Percentiles rank a stretch among this genome's conserved stretches.
Evolutionary conservation across 2,888 invertebrate species (phyloP).

Genomic region (Caenorhabditis doughertyi): DNA sequence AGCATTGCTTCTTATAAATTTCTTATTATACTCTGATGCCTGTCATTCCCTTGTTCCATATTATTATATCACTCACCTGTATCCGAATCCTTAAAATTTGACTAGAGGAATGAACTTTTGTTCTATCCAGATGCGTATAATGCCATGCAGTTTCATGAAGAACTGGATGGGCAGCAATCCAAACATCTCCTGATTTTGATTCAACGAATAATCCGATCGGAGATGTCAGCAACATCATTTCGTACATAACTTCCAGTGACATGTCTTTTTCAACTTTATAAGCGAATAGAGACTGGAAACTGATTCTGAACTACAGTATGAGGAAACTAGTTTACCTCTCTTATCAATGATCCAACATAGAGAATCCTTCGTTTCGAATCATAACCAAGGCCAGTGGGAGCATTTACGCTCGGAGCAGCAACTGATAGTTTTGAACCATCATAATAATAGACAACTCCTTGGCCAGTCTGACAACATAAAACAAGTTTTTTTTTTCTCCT

Average conservation of each 20-base stretch:
- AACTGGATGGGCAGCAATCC: constrained; percentile 76
- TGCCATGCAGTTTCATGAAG: constrained; percentile 65
- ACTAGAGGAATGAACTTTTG: constrained; percentile 62
- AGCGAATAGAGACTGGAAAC: constrained; percentile 57
- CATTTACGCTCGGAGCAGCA: constrained; percentile 59
- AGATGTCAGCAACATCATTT: constrained; percentile 76
- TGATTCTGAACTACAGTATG: too few relatives aligned
- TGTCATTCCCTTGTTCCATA: too few relatives aligned
- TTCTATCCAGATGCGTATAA: constrained; percentile 41
- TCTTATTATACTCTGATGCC: too few relatives aligned
- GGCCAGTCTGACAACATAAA: constrained; percentile 37
- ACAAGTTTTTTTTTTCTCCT: too few relatives aligned
- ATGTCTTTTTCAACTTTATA: constrained; percentile 75
- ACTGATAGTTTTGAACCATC: constrained; percentile 73
- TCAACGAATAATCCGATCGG: constrained; percentile 72
- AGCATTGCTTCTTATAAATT: too few relatives aligned
- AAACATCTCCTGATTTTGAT: constrained; percentile 65
- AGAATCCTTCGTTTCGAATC: constrained; percentile 72
- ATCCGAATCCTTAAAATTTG: constrained; percentile 78
- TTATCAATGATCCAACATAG: constrained; percentile 73
- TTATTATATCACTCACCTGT: constrained; percentile 72
- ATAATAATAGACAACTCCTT: constrained; percentile 76
- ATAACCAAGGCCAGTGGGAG: constrained; percentile 74
- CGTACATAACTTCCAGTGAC: constrained; percentile 64
- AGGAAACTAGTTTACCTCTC: too few relatives aligned